These are phyloP conservation scores for Orycteropus afer DNA, from an alignment of 2,113 vertebrate species.

Conservation along the genomic window DNA sequence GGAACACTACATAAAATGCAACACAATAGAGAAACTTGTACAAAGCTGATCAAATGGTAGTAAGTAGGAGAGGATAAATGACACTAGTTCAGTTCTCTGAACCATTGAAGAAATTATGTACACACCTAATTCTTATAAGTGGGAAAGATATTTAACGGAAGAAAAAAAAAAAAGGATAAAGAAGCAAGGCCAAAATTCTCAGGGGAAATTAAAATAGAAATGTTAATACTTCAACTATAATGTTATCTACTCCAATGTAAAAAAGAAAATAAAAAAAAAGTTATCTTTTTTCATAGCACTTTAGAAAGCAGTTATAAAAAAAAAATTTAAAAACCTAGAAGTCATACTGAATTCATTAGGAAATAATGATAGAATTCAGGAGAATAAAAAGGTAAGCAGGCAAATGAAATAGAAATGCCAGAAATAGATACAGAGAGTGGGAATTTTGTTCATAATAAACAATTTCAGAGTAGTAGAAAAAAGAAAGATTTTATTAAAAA, in stretches of 20 bases:
- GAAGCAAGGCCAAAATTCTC: not conserved
- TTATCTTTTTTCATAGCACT: not conserved
- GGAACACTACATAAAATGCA: no score
- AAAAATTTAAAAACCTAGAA: not conserved
- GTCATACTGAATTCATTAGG: not conserved
- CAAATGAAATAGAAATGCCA: not conserved
- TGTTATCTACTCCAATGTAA: not conserved
- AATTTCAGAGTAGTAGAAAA: not conserved
- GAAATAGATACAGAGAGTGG: not conserved
- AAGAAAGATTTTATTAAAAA: not conserved
- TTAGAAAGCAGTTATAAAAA: not conserved
- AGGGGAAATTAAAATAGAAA: not conserved
- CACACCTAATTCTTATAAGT: not conserved
- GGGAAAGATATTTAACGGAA: not conserved
- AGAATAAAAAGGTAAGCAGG: not conserved
- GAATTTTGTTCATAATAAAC: not conserved
- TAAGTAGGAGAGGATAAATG: not conserved
- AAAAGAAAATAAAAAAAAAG: not conserved
- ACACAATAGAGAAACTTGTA: not conserved
- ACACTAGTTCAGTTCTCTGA: not conserved
- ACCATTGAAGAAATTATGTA: not conserved
- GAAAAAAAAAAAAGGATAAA: not conserved
- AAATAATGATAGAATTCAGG: not conserved
- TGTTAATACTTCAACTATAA: not conserved
- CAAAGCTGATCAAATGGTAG: not conserved